phyloP scores from a whole-genome alignment of 2,797 vertebrate species.

The Presbytis comata region DNA sequence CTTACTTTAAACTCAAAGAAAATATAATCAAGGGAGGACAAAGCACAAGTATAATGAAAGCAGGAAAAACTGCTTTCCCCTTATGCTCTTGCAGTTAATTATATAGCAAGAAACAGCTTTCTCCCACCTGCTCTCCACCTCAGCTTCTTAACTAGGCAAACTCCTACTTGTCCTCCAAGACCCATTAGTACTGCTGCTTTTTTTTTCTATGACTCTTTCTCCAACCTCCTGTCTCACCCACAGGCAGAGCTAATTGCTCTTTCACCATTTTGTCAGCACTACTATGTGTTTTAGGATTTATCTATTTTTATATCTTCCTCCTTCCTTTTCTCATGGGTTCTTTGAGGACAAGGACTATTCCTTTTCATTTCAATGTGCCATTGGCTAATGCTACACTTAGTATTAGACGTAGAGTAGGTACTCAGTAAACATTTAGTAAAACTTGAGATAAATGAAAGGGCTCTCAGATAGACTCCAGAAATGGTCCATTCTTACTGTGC shows the following conservation, averaged over 20 bases:
- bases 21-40: slow-evolving; percentile 5
- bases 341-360: neutral
- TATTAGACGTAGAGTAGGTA: neutral
- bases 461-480: neutral
- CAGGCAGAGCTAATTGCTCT: neutral
- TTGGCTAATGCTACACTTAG: neutral
- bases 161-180: neutral
- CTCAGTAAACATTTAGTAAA: neutral
- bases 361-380: neutral
- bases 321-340: neutral
- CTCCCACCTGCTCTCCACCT: neutral
- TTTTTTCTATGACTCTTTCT: neutral
- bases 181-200: neutral
- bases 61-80: neutral
- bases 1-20: slow-evolving; percentile 8
- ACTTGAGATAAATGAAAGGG: neutral
- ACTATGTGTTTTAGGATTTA: neutral
- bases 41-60: neutral
- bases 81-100: neutral
- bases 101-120: neutral
- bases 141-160: neutral
- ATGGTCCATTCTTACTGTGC: neutral
- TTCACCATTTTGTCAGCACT: neutral
- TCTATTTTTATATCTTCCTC: slow-evolving; percentile 3
- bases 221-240: neutral